Evolutionary conservation across 1,140 invertebrate species (phyloP), one percentile per base, ranked within the genome.

Genomic region (Geopemphigus sp.): DNA sequence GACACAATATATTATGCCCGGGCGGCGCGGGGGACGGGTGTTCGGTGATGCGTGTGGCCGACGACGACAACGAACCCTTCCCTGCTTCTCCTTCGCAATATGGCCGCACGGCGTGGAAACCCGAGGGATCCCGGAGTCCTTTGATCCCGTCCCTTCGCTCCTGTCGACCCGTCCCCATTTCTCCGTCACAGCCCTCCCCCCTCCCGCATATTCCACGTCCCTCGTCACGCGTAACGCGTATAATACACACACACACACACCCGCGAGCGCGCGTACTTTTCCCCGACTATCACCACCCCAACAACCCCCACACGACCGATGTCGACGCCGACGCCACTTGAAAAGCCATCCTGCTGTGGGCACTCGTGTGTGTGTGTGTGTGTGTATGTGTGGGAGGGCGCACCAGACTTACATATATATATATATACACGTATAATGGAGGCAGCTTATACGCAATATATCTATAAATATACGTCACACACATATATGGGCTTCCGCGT

Each of bases 341-440:
- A 78, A 78, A 61, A 78, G 39, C 57, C 74, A 78, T 78, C 57
- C 56, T 39, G 39, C 22, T 50, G 57, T 76, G 72, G 56, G 32
- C 72, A 59, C 72, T 45, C 72, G 68, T 17, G 22, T 12, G 70
- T 19, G n/a, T n/a, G n/a, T n/a, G n/a, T n/a, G n/a, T n/a, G n/a
- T n/a, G n/a, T n/a, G n/a, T n/a, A n/a, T n/a, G n/a, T n/a, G n/a
- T n/a, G n/a, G n/a, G n/a, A n/a, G n/a, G n/a, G n/a, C n/a, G n/a
- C n/a, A n/a, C n/a, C n/a, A n/a, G n/a, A n/a, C 26, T 45, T 74
- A 12, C 54, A 11, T 72, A 5, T 22, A 72, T 32, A 72, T 24
- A 64, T 66, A 45, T 17, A 66, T 39, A 45, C 14, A 50, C 11
- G 11, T 45, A 45, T 45, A 68, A 68, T 47, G 47, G 39, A 68